Percentiles rank a stretch among this genome's conserved stretches.
These are phyloP conservation scores for Melinopterus prodromus DNA, from an alignment of 2,888 invertebrate genomes.

Conservation along the genomic window DNA sequence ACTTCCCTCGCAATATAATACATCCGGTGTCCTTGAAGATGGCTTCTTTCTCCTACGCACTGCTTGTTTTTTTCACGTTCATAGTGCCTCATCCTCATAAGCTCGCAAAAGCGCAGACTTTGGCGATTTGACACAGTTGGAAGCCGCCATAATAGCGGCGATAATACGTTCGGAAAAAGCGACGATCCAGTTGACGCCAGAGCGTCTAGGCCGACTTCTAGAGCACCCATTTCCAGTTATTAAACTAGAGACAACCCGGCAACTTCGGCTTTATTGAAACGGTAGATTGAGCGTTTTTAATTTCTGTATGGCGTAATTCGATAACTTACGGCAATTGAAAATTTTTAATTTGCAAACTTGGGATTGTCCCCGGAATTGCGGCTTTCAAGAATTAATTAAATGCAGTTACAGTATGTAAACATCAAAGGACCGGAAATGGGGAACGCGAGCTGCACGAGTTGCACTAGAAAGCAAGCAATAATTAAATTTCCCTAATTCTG, in stretches of 20 bases:
- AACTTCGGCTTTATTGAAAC: neutral
- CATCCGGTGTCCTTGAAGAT: neutral
- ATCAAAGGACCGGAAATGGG: neutral
- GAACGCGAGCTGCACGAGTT: no score
- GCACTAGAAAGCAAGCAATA: no score
- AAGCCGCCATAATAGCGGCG: neutral
- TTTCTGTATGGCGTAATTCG: neutral
- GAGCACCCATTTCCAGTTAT: neutral
- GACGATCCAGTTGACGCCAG: neutral
- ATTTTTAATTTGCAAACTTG: conserved; percentile 4
- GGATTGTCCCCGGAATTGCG: neutral
- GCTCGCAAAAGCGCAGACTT: neutral
- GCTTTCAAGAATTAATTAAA: neutral
- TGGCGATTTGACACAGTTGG: neutral
- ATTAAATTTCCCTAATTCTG: no score
- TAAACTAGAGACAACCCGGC: neutral
- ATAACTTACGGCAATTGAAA: neutral
- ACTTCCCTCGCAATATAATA: neutral
- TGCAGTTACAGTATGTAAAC: neutral
- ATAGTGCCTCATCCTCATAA: neutral
- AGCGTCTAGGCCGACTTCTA: neutral
- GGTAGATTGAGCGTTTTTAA: neutral
- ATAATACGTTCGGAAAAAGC: neutral
- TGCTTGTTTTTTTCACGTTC: neutral
- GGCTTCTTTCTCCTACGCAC: neutral